These are phyloP conservation scores for Colistium nudipinnis DNA, from an alignment of 2,113 vertebrate species.

Conservation along the genomic window DNA sequence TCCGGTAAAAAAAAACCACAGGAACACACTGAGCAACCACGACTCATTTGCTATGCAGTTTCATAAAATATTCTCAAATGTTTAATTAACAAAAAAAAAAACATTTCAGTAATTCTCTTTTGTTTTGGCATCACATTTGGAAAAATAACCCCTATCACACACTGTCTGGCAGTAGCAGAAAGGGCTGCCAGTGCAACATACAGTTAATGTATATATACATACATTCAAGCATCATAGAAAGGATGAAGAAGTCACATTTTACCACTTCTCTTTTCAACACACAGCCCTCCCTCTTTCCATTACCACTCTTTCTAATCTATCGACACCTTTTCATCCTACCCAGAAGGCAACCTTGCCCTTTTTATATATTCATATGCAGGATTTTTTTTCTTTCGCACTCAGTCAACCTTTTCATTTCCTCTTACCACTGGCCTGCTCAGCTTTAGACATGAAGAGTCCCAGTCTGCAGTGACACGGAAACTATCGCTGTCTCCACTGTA, in stretches of 20 bases:
- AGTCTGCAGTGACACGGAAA: too few relatives aligned
- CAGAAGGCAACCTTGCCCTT: not conserved
- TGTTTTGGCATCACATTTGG: too few relatives aligned
- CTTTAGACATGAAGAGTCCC: conserved; percentile 75
- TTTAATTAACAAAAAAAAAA: too few relatives aligned
- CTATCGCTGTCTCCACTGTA: conserved; percentile 21
- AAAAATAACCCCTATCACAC: too few relatives aligned
- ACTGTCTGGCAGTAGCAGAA: too few relatives aligned
- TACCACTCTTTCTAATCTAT: not conserved
- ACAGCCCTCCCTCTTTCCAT: not conserved
- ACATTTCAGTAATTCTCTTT: too few relatives aligned
- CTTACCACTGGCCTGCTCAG: conserved; percentile 22
- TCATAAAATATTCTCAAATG: too few relatives aligned
- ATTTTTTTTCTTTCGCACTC: not conserved
- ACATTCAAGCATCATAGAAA: too few relatives aligned
- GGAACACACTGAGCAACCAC: too few relatives aligned
- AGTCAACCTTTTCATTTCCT: conserved; percentile 56
- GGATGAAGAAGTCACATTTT: not conserved
- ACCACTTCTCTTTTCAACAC: conserved; percentile 2
- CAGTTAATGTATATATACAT: too few relatives aligned
- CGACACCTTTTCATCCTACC: not conserved
- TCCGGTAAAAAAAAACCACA: not conserved
- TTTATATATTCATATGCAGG: not conserved
- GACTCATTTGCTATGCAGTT: too few relatives aligned
- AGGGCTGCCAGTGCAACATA: too few relatives aligned